Evolutionary conservation across 2,888 invertebrate species (phyloP).

Genomic region (Heliconius ismenius): DNA sequence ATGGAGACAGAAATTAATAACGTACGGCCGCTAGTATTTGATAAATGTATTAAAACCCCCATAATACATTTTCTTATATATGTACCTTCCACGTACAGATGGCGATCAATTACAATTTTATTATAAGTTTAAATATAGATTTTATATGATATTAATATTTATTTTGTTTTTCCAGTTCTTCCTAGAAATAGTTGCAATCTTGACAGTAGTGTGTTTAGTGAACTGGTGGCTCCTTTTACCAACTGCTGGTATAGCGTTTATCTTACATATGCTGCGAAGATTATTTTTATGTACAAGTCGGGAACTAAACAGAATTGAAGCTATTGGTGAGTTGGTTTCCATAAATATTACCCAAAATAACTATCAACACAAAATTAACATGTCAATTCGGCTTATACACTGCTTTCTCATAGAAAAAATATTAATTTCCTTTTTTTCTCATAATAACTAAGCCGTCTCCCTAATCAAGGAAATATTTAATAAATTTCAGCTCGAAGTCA

Average conservation of each 20-base stretch:
- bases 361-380: no score
- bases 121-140: background rate
- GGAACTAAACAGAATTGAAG: constrained; percentile 87
- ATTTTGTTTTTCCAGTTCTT: constrained; percentile 66
- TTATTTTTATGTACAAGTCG: constrained; percentile 89
- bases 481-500: constrained; percentile 87
- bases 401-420: no score
- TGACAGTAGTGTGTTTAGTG: constrained; percentile 86
- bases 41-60: no score
- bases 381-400: no score
- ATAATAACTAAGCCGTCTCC: background rate
- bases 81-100: no score
- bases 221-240: constrained; percentile 87
- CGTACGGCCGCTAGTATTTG: no score
- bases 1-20: no score
- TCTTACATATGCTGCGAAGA: constrained; percentile 85
- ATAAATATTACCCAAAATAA: background rate
- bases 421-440: background rate
- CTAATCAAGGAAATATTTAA: background rate
- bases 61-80: no score
- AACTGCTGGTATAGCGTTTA: constrained; percentile 82
- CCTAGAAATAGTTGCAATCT: constrained; percentile 84
- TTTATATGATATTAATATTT: background rate
- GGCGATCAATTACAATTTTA: no score
- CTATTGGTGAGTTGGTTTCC: constrained; percentile 80